Evolutionary conservation across 2,888 invertebrate genomes (phyloP).

Genomic region (Aethes cnicana): DNA sequence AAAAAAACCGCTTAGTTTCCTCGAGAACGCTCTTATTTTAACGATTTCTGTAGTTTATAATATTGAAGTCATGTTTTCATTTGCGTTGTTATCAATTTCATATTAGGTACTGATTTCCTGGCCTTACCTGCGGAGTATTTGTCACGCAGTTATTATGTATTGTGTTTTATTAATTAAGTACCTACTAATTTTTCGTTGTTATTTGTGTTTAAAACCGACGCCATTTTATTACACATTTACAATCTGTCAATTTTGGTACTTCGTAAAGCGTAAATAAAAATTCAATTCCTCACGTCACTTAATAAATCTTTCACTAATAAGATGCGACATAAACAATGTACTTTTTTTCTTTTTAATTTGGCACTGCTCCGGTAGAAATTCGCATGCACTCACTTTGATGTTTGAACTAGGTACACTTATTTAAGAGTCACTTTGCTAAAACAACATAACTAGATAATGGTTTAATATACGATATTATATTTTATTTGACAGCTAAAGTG

Average conservation of each 20-base stretch:
- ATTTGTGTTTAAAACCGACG: neutral
- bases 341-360: constrained; percentile 52
- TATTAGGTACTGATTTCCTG: no score
- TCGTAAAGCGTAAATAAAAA: constrained; percentile 25
- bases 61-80: no score
- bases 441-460: constrained; percentile 28
- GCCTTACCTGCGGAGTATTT: no score
- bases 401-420: constrained; percentile 5
- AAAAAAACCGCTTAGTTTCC: no score
- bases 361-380: constrained; percentile 48
- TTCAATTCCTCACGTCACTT: constrained; percentile 30
- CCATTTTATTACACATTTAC: constrained; percentile 15
- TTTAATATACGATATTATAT: constrained; percentile 3
- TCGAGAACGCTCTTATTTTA: no score
- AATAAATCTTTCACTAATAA: constrained; percentile 72
- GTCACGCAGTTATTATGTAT: no score
- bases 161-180: no score
- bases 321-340: constrained; percentile 64
- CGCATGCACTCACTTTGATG: constrained; percentile 43
- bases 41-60: no score
- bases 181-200: no score
- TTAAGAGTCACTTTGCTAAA: constrained; percentile 21
- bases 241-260: constrained; percentile 23
- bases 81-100: no score
- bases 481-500: neutral